Evolutionary conservation across 1,140 invertebrate species (phyloP).

Genomic region (Sycobia sp.): DNA sequence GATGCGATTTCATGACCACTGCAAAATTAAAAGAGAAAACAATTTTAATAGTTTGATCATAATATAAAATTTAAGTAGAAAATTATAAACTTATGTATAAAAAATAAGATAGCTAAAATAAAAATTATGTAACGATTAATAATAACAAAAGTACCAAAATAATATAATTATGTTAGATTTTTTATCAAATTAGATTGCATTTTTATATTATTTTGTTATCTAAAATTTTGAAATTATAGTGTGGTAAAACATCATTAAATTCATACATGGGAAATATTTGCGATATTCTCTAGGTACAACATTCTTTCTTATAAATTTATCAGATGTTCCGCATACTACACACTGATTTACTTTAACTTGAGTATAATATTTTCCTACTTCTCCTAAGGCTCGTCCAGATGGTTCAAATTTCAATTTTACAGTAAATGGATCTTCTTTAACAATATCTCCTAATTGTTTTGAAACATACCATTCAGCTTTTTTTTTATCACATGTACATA

Average conservation of each 20-base stretch:
- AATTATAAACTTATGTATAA: neutral
- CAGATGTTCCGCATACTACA: conserved; percentile 77
- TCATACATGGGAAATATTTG: conserved; percentile 76
- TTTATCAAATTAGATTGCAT: conserved; percentile 3
- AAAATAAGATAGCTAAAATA: too few relatives aligned
- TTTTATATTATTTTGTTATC: neutral
- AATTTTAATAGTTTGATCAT: too few relatives aligned
- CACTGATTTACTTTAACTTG: conserved; percentile 80
- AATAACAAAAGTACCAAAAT: neutral
- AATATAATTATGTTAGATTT: neutral
- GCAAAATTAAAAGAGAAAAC: conserved; percentile 40
- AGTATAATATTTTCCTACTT: conserved; percentile 75
- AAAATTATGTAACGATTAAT: too few relatives aligned
- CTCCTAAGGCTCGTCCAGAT: conserved; percentile 72
- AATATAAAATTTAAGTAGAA: neutral
- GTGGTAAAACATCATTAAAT: neutral
- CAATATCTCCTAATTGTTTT: conserved; percentile 69
- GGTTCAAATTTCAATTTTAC: conserved; percentile 83
- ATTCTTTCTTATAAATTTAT: conserved; percentile 79
- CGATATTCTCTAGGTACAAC: conserved; percentile 85
- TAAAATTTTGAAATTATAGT: neutral
- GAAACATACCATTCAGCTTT: conserved; percentile 81
- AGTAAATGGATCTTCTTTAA: conserved; percentile 73
- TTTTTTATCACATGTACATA: conserved; percentile 81
- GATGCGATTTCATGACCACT: conserved; percentile 80